Evolutionary conservation across 2,797 vertebrate genomes (phyloP).

Genomic region (Dicrostonyx torquatus): DNA sequence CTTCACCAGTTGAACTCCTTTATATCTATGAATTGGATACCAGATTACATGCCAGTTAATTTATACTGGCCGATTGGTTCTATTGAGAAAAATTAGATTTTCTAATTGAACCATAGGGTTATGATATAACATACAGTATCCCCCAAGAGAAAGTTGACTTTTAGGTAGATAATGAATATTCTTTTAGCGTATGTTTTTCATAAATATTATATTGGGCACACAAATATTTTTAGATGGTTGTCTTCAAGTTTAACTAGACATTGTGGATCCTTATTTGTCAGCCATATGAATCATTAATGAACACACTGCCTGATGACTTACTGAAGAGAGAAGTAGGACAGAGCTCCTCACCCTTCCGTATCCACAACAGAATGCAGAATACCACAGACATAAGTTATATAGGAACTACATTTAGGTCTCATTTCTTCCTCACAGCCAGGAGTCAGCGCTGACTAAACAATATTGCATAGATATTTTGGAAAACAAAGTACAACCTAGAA

Average conservation of each 20-base stretch:
- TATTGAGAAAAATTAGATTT: not conserved
- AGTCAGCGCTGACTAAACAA: not conserved
- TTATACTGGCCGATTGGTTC: not conserved
- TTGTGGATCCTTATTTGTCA: not conserved
- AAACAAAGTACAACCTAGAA: not conserved
- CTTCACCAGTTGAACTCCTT: not conserved
- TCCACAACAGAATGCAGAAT: not conserved
- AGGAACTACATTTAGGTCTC: not conserved
- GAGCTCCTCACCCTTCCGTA: not conserved
- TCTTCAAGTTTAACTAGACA: not conserved
- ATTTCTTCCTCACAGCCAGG: no score
- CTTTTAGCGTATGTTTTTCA: not conserved
- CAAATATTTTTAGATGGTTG: not conserved
- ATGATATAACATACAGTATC: not conserved
- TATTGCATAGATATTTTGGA: not conserved
- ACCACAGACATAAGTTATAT: not conserved
- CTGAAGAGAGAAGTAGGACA: not conserved
- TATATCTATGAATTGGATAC: not conserved
- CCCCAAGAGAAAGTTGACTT: constrained; percentile 6
- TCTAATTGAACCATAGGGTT: not conserved
- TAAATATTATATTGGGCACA: not conserved
- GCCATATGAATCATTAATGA: not conserved
- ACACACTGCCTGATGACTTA: not conserved
- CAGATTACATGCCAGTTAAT: not conserved
- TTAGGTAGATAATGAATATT: not conserved